phyloP scores from a whole-genome alignment of 2,113 vertebrate genomes.

The Psophia crepitans region DNA sequence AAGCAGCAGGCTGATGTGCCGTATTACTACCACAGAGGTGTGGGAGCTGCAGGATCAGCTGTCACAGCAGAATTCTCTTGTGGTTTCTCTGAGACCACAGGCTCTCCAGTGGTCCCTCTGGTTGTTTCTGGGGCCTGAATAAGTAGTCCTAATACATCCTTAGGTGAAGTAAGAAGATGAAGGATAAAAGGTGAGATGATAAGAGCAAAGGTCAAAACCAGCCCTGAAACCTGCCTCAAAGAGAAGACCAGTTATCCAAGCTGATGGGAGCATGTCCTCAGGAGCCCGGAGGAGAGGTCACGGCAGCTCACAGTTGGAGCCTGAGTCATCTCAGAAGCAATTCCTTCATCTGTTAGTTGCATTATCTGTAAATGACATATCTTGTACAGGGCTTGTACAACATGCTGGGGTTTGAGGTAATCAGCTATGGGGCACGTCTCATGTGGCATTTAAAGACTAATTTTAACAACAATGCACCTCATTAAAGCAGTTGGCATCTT shows the following conservation, averaged over 20 bases:
- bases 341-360: not conserved
- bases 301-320: not conserved
- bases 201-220: not conserved
- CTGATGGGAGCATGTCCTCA: not conserved
- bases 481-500: not conserved
- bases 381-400: not conserved
- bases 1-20: not conserved
- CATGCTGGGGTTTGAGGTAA: fast-evolving
- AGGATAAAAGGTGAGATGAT: not conserved
- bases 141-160: not conserved
- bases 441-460: not conserved
- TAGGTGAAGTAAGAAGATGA: not conserved
- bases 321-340: not conserved
- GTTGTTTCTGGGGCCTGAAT: not conserved
- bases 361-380: not conserved
- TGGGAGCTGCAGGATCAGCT: not conserved
- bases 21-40: not conserved
- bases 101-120: not conserved
- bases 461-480: not conserved
- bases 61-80: not conserved
- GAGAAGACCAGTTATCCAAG: not conserved
- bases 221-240: not conserved
- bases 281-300: not conserved
- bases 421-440: not conserved
- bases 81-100: not conserved